These are phyloP conservation scores for Parus major DNA, from an alignment of 2,113 vertebrate species.

Conservation along the genomic window DNA sequence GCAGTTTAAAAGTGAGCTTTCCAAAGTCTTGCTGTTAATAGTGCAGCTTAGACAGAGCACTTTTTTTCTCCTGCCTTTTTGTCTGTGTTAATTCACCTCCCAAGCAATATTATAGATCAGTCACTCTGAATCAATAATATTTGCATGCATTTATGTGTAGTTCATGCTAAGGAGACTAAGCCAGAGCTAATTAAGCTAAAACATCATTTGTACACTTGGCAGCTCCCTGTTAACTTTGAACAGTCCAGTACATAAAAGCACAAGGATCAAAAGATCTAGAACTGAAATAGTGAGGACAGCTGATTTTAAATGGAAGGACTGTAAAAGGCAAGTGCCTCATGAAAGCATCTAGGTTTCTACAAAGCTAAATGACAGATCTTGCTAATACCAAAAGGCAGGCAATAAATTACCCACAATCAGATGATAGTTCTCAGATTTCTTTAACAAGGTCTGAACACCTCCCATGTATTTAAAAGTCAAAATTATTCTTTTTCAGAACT, in stretches of 20 bases:
- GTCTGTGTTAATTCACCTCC: slow-evolving; percentile 43
- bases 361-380: slow-evolving; percentile 24
- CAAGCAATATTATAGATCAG: slow-evolving; percentile 45
- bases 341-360: slow-evolving; percentile 42
- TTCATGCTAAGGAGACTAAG: slow-evolving; percentile 38
- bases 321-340: slow-evolving; percentile 50
- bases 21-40: slow-evolving; percentile 2
- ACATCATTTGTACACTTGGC: slow-evolving; percentile 43
- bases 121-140: slow-evolving; percentile 56
- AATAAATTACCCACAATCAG: slow-evolving; percentile 29
- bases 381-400: slow-evolving; percentile 30
- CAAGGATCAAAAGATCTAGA: slow-evolving; percentile 59
- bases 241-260: slow-evolving; percentile 52
- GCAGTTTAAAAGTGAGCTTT: not conserved
- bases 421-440: not conserved
- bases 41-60: not conserved
- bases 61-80: slow-evolving; percentile 22
- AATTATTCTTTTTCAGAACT: not conserved
- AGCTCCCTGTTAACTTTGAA: slow-evolving; percentile 46
- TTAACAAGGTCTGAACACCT: not conserved
- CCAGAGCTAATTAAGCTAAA: slow-evolving; percentile 58
- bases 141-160: slow-evolving; percentile 56
- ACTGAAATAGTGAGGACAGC: slow-evolving; percentile 8
- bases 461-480: slow-evolving; percentile 20
- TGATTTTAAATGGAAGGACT: slow-evolving; percentile 34